Percentiles rank a stretch among this genome's conserved stretches.
Evolutionary conservation across 2,888 invertebrate genomes (phyloP).

Genomic region (Hydropsyche betteni): DNA sequence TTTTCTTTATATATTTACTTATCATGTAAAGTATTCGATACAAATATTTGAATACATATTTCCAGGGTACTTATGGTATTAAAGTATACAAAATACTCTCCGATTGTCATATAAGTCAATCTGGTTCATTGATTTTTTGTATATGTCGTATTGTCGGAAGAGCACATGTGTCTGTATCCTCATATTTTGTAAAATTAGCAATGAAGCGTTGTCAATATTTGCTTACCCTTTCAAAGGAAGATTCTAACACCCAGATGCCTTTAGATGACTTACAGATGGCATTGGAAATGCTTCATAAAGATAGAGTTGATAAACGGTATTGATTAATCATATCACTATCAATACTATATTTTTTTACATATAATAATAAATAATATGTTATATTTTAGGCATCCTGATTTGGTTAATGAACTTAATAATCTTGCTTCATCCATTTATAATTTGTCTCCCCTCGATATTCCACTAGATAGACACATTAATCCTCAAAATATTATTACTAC

Average conservation of each 20-base stretch:
- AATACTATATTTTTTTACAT: neutral
- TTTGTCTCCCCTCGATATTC: slow-evolving; percentile 69
- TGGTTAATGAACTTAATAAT: slow-evolving; percentile 71
- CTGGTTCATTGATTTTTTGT: slow-evolving; percentile 77
- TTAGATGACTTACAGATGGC: slow-evolving; percentile 76
- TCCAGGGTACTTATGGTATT: slow-evolving; percentile 74
- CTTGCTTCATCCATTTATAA: slow-evolving; percentile 71
- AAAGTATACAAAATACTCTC: slow-evolving; percentile 76
- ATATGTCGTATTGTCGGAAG: slow-evolving; percentile 75
- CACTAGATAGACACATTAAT: slow-evolving; percentile 69
- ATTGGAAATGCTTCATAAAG: slow-evolving; percentile 68
- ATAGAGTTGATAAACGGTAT: slow-evolving; percentile 69
- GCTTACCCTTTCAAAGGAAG: slow-evolving; percentile 69
- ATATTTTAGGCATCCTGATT: slow-evolving; percentile 64
- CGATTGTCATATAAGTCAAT: slow-evolving; percentile 74
- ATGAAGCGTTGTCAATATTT: slow-evolving; percentile 74
- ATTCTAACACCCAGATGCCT: slow-evolving; percentile 71
- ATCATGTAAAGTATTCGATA: neutral
- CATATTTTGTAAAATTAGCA: slow-evolving; percentile 72
- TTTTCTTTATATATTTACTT: slow-evolving; percentile 20
- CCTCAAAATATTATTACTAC: slow-evolving; percentile 69
- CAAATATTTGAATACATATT: slow-evolving; percentile 44
- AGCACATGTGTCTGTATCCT: slow-evolving; percentile 65
- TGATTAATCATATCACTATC: neutral
- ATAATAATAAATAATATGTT: neutral